A percentile compares a stretch with the other conserved stretches of the same genome.
Evolutionary conservation across 2,797 vertebrate species (phyloP).

Genomic region (Sebastes vulpes): DNA sequence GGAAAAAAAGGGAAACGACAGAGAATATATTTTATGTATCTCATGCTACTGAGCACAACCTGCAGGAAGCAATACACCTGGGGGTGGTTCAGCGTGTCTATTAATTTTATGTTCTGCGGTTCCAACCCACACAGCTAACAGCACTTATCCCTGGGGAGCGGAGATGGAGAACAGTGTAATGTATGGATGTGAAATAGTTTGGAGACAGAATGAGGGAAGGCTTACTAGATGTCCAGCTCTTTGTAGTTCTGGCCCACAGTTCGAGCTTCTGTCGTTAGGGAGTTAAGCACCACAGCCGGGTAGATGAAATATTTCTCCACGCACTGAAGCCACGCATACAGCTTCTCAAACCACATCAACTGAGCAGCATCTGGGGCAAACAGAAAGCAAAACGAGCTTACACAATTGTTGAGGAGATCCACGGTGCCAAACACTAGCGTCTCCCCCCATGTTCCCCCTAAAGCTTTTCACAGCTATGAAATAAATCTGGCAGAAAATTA

Average conservation of each 20-base stretch:
- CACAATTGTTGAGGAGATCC: neutral
- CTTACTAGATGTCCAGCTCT: slow-evolving; percentile 92
- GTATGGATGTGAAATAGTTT: neutral
- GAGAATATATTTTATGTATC: neutral
- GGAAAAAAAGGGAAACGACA: neutral
- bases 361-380: slow-evolving; percentile 89
- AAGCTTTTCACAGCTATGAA: neutral
- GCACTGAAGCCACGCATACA: slow-evolving; percentile 93
- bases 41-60: neutral
- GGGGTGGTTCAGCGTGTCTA: neutral
- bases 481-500: slow-evolving; percentile 6
- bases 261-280: slow-evolving; percentile 91
- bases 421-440: neutral
- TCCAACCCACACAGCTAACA: slow-evolving; percentile 18
- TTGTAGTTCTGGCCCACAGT: slow-evolving; percentile 88
- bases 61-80: neutral
- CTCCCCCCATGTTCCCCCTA: neutral
- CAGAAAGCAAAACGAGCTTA: neutral
- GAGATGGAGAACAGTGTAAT: neutral
- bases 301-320: slow-evolving; percentile 94
- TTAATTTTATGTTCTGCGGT: slow-evolving; percentile 9
- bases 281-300: slow-evolving; percentile 92
- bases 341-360: slow-evolving; percentile 96
- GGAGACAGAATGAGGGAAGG: slow-evolving; percentile 5
- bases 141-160: neutral